A percentile compares a stretch with the other conserved stretches of the same genome.
Conservation (phyloP, 2,113 vertebrate species). For the Holacanthus passer region DNA sequence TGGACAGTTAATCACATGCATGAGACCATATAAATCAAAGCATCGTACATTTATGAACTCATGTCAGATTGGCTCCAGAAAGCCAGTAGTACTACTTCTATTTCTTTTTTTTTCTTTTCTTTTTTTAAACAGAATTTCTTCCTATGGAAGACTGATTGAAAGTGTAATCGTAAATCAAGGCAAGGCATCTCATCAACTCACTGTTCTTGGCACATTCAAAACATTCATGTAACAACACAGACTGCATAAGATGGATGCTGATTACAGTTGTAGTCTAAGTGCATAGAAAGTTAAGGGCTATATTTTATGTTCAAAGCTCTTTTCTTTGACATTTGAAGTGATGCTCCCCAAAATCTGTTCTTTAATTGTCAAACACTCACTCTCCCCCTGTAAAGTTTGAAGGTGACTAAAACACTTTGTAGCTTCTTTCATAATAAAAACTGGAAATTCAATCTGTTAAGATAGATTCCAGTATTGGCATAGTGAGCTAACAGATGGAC, state of each 20-base stretch:
- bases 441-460: background rate
- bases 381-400: background rate
- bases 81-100: constrained; percentile 11
- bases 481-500: background rate
- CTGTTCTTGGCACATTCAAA: constrained; percentile 34
- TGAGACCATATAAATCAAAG: constrained; percentile 52
- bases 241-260: constrained; percentile 13
- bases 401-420: background rate
- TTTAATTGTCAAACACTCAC: constrained; percentile 10
- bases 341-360: constrained; percentile 10
- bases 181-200: constrained; percentile 41
- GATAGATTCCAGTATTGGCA: background rate
- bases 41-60: constrained; percentile 35
- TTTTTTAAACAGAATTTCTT: constrained; percentile 72
- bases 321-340: constrained; percentile 31
- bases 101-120: constrained; percentile 1
- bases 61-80: constrained; percentile 16
- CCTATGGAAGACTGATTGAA: constrained; percentile 82
- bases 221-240: background rate
- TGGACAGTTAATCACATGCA: constrained; percentile 48
- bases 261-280: constrained; percentile 17
- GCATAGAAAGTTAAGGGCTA: constrained; percentile 63
- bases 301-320: constrained; percentile 47
- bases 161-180: constrained; percentile 30
- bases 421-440: background rate